Evolutionary conservation across 2,888 invertebrate genomes (phyloP).

Genomic region (Temnothorax unifasciatus): DNA sequence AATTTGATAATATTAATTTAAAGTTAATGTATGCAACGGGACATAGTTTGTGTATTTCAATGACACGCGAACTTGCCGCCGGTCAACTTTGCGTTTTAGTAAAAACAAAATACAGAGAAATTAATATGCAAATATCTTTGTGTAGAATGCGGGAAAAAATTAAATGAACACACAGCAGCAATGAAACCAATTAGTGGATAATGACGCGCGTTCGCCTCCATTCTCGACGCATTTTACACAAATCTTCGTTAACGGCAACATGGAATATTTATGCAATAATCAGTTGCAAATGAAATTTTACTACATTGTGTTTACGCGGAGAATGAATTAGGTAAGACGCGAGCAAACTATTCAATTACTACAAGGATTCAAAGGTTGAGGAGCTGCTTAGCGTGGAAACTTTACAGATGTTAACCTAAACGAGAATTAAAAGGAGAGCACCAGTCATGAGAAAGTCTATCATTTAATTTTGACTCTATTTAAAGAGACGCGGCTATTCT

Average conservation of each 20-base stretch:
- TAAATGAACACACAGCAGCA: not conserved
- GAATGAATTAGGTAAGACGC: not conserved
- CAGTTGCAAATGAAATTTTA: conserved; percentile 4
- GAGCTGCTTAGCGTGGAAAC: not conserved
- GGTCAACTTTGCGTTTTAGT: not conserved
- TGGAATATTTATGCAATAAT: conserved; percentile 26
- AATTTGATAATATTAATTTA: conserved; percentile 16
- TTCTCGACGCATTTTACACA: conserved; percentile 1
- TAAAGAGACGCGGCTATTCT: not conserved
- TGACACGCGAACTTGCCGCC: not conserved
- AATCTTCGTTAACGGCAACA: conserved; percentile 10
- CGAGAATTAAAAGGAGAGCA: conserved; percentile 18
- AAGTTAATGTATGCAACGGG: not conserved
- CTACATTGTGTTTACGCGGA: not conserved
- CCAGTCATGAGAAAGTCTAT: not conserved
- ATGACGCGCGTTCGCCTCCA: not conserved
- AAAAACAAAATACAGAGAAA: conserved; percentile 3
- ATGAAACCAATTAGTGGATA: conserved; percentile 13
- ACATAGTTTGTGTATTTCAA: not conserved
- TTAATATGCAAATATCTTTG: conserved; percentile 13
- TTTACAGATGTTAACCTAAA: not conserved
- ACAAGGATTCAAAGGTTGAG: not conserved
- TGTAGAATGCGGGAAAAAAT: not conserved
- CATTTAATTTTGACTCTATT: conserved; percentile 12
- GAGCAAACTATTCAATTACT: not conserved